These are phyloP conservation scores for Nasua narica DNA, from an alignment of 2,797 vertebrate species.

Conservation along the genomic window DNA sequence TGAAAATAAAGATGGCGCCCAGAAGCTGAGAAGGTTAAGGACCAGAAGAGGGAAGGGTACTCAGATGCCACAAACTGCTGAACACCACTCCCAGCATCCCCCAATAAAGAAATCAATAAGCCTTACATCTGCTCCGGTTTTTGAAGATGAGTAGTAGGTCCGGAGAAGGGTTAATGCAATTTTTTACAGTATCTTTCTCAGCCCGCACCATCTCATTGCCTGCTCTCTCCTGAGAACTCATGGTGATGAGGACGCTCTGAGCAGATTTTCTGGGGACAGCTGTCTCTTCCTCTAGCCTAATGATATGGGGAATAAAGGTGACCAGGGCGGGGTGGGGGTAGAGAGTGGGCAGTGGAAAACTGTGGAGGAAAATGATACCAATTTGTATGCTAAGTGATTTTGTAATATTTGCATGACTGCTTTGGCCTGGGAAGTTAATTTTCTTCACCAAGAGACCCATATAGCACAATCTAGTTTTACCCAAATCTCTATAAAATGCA, in stretches of 20 bases:
- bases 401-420: constrained; percentile 60
- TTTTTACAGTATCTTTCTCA: neutral
- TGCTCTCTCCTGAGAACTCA: constrained; percentile 11
- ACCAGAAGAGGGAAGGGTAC: neutral
- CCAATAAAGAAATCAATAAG: neutral
- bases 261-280: constrained; percentile 66
- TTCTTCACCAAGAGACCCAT: constrained; percentile 52
- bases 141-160: neutral
- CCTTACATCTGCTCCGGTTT: constrained; percentile 30
- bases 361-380: neutral
- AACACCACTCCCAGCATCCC: neutral
- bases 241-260: neutral
- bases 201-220: neutral
- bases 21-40: neutral
- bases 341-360: neutral
- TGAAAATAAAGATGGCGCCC: neutral
- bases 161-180: neutral
- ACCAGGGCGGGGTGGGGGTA: neutral
- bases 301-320: constrained; percentile 42
- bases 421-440: constrained; percentile 56
- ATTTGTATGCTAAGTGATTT: constrained; percentile 34
- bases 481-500: constrained; percentile 58
- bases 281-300: constrained; percentile 66
- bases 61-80: neutral
- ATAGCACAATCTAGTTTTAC: constrained; percentile 56